Percentiles rank a stretch among this genome's conserved stretches.
These are phyloP conservation scores for Scomber japonicus DNA, from an alignment of 2,113 vertebrate genomes.

Conservation along the genomic window DNA sequence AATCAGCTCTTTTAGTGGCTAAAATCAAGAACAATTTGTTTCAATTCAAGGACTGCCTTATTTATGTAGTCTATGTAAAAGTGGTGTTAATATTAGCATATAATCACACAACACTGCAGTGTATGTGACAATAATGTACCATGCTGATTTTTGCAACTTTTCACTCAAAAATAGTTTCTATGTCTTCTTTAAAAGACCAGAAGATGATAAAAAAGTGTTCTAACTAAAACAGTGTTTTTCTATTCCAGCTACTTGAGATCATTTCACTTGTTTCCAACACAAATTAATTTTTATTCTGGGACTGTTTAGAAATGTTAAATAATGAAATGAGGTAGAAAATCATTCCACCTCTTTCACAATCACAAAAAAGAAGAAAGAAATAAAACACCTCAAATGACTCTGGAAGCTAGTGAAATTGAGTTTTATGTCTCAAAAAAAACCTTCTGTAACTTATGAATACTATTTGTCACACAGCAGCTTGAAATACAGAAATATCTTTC, in stretches of 20 bases:
- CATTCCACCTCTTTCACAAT: background rate
- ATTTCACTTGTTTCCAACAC: background rate
- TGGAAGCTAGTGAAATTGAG: background rate
- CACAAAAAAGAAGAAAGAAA: background rate
- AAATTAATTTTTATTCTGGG: background rate
- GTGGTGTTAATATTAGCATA: background rate
- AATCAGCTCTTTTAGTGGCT: background rate
- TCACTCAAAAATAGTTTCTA: background rate
- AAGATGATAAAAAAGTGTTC: background rate
- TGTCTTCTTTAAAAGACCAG: too few relatives aligned
- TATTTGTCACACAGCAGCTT: background rate
- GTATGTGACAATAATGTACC: background rate
- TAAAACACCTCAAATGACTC: background rate
- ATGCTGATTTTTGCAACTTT: background rate
- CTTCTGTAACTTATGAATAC: background rate
- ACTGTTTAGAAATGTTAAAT: background rate
- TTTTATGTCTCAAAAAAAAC: background rate
- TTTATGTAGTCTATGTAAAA: background rate
- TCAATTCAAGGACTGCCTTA: background rate
- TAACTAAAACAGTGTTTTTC: background rate
- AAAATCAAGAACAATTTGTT: background rate
- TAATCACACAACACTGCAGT: background rate
- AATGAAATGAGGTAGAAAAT: slow-evolving; percentile 15
- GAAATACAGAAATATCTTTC: background rate
- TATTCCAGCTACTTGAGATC: background rate